Percentiles rank a stretch among this genome's conserved stretches.
Conservation (phyloP, 2,113 vertebrate species). For the Crypturellus undulatus region DNA sequence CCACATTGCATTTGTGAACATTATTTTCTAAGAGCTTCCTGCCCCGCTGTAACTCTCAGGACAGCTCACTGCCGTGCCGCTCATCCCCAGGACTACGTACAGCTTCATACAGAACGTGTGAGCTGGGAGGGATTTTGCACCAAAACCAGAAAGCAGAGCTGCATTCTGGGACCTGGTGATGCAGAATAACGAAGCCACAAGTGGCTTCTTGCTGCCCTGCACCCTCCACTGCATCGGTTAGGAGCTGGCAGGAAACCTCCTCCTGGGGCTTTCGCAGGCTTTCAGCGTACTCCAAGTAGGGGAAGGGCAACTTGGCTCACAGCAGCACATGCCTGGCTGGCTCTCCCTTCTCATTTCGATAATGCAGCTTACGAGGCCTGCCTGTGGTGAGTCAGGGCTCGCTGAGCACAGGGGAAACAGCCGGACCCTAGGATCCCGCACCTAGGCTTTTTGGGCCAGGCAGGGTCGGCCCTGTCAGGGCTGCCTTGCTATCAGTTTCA, state of each 20-base stretch:
- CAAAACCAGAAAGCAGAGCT: neutral
- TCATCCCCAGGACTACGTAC: neutral
- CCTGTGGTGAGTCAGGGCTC: accelerated
- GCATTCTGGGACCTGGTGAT: neutral
- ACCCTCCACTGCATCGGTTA: neutral
- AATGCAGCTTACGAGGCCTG: neutral
- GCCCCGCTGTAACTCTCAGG: neutral
- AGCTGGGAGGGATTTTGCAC: neutral
- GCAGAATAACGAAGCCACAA: slow-evolving; percentile 9
- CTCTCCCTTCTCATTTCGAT: neutral
- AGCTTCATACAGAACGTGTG: neutral
- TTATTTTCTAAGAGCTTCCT: neutral
- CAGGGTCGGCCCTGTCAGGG: neutral
- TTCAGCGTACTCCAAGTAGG: slow-evolving; percentile 37
- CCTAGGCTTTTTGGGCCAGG: accelerated
- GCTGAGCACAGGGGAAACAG: neutral
- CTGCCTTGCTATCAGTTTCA: neutral
- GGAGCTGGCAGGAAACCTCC: slow-evolving; percentile 32
- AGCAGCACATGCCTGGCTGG: neutral
- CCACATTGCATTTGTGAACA: neutral
- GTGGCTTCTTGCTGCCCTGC: slow-evolving; percentile 35
- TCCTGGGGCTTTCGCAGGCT: slow-evolving; percentile 35
- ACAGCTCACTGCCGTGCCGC: neutral
- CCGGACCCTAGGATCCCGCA: neutral
- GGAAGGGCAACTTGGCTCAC: neutral